Evolutionary conservation across 1,140 invertebrate genomes (phyloP).

Genomic region (Thaumatotibia leucotreta): DNA sequence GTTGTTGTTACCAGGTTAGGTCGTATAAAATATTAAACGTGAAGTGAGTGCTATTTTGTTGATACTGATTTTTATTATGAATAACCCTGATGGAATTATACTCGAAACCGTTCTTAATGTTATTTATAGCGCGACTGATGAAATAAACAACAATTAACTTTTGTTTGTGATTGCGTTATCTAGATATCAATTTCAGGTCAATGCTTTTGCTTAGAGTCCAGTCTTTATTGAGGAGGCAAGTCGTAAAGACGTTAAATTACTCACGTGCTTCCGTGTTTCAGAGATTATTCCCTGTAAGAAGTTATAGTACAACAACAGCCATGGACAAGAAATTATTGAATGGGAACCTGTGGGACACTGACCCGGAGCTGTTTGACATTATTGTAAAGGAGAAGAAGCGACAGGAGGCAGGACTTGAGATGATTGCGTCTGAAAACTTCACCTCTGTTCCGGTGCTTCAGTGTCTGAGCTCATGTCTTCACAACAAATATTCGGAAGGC

Average conservation of each 20-base stretch:
- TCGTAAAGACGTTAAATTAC: not conserved
- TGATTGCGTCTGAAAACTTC: slow-evolving; percentile 99
- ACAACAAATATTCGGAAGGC: slow-evolving; percentile 99
- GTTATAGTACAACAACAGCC: slow-evolving; percentile 32
- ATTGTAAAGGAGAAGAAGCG: slow-evolving; percentile 92
- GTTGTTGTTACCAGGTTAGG: not conserved
- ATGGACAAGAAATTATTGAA: slow-evolving; percentile 74
- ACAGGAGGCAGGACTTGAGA: slow-evolving; percentile 91
- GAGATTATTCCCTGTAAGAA: slow-evolving; percentile 23
- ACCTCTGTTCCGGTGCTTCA: slow-evolving; percentile 95
- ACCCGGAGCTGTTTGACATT: slow-evolving; percentile 91
- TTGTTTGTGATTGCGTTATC: slow-evolving; percentile 59
- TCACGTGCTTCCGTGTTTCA: slow-evolving; percentile 17
- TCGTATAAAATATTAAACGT: not conserved
- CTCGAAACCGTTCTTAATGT: not conserved
- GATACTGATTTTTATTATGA: not conserved
- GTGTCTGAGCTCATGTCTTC: slow-evolving; percentile 93
- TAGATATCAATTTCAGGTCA: slow-evolving; percentile 49
- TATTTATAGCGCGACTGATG: slow-evolving; percentile 12
- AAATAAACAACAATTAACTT: slow-evolving; percentile 40
- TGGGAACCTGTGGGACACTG: slow-evolving; percentile 82
- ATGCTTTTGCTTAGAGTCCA: slow-evolving; percentile 16
- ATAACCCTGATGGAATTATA: not conserved
- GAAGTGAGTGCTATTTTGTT: not conserved
- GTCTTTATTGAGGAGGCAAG: not conserved